Percentiles rank a stretch among this genome's conserved stretches.
phyloP scores from a whole-genome alignment of 2,797 vertebrate species.

The Notamacropus eugenii region DNA sequence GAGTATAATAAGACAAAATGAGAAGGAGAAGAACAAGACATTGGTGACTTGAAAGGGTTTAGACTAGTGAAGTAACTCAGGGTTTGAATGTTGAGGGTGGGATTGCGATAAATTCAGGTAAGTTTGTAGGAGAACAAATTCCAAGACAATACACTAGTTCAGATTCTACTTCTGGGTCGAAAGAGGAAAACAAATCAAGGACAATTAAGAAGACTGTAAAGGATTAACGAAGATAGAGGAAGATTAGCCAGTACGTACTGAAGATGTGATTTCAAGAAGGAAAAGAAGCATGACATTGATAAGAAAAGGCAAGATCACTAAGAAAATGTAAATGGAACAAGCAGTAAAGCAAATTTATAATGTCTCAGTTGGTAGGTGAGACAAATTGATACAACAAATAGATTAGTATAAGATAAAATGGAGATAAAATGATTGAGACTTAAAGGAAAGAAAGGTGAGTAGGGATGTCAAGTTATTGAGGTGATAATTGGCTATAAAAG shows the following conservation, averaged over 20 bases:
- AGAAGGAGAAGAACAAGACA: background rate
- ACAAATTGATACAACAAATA: background rate
- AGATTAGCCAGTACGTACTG: background rate
- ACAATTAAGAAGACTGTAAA: background rate
- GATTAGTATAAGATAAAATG: background rate
- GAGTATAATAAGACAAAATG: background rate
- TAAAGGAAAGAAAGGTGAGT: background rate
- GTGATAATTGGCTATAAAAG: background rate
- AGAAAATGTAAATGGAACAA: background rate
- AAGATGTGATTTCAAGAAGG: background rate
- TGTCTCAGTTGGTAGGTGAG: background rate
- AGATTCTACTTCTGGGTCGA: background rate
- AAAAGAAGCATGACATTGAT: background rate
- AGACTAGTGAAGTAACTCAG: background rate
- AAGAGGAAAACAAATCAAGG: background rate
- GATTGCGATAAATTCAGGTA: background rate
- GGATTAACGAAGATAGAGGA: background rate
- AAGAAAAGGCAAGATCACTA: background rate
- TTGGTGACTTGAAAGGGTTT: background rate
- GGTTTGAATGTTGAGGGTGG: background rate
- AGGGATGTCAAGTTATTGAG: background rate
- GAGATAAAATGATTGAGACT: background rate
- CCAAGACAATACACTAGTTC: background rate
- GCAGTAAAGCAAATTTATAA: background rate
- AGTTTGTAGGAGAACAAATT: background rate